A percentile compares a stretch with the other conserved stretches of the same genome.
phyloP scores from a whole-genome alignment of 64 coral and sea anemone genomes.

The Actinia tenebrosa region DNA sequence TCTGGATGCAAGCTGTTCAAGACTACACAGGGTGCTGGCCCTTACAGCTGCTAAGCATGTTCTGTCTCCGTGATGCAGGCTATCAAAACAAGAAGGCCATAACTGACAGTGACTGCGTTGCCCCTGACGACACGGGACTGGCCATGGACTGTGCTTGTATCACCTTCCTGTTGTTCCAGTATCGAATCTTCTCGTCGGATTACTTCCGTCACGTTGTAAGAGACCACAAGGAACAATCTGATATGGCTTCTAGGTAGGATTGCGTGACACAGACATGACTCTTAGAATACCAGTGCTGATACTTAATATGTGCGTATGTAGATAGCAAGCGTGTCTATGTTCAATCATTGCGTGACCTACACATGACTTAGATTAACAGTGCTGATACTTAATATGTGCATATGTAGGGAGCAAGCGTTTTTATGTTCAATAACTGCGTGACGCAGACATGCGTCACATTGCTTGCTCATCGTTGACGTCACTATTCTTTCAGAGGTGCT shows the following conservation, averaged over 20 bases:
- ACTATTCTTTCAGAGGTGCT: constrained; percentile 63
- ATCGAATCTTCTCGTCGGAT: constrained; percentile 83
- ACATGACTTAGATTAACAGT: too few relatives aligned
- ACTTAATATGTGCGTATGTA: too few relatives aligned
- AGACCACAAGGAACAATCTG: constrained; percentile 88
- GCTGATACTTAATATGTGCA: too few relatives aligned
- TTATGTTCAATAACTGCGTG: too few relatives aligned
- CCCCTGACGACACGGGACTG: constrained; percentile 88
- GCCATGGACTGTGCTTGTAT: constrained; percentile 98
- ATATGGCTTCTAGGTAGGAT: constrained; percentile 71
- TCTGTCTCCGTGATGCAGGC: constrained; percentile 75
- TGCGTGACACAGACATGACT: neutral
- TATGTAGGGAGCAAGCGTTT: too few relatives aligned
- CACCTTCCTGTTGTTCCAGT: constrained; percentile 79
- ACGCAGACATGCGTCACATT: too few relatives aligned
- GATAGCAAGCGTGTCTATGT: too few relatives aligned
- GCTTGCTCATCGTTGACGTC: neutral
- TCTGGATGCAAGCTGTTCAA: constrained; percentile 81
- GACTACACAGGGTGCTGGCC: constrained; percentile 85
- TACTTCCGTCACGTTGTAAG: constrained; percentile 86
- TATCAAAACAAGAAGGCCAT: constrained; percentile 55
- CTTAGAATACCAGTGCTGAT: too few relatives aligned
- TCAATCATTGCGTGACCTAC: too few relatives aligned
- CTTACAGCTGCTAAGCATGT: constrained; percentile 90
- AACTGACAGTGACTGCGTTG: constrained; percentile 59